These are phyloP conservation scores for Heteromurus nitidus DNA, from an alignment of 2,888 invertebrate genomes.

Conservation along the genomic window DNA sequence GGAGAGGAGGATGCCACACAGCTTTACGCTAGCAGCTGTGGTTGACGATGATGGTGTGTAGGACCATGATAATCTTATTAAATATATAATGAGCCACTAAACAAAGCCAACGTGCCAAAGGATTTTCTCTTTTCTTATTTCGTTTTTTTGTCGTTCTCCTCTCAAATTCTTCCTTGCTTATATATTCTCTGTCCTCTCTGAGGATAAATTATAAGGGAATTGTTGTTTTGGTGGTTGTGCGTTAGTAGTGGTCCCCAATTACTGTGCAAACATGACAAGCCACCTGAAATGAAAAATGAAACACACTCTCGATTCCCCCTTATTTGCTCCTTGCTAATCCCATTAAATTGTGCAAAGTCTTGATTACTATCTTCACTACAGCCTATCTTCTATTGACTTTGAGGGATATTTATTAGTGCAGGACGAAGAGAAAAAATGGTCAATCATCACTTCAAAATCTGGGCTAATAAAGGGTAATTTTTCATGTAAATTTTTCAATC, in stretches of 20 bases:
- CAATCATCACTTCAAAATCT: conserved; percentile 13
- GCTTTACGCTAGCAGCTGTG: not conserved
- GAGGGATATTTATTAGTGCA: conserved; percentile 1
- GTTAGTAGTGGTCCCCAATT: conserved; percentile 32
- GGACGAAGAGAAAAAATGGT: too few species aligned
- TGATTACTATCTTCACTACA: not conserved
- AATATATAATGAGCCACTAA: conserved; percentile 50
- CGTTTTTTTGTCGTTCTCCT: not conserved
- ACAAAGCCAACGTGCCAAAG: conserved; percentile 40
- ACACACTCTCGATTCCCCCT: conserved; percentile 1
- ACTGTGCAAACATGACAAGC: conserved; percentile 40
- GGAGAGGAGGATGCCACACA: too few species aligned
- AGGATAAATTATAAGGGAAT: not conserved
- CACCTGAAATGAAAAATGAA: conserved; percentile 47
- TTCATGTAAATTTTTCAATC: conserved; percentile 45
- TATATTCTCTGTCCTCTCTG: not conserved
- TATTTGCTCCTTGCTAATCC: not conserved
- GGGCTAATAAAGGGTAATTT: conserved; percentile 33
- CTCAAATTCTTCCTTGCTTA: conserved; percentile 24
- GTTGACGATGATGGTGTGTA: conserved; percentile 15
- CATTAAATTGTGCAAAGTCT: not conserved
- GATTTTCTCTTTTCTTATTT: conserved; percentile 47
- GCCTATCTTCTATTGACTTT: not conserved
- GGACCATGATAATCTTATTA: conserved; percentile 55
- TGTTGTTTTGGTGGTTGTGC: not conserved